These are phyloP conservation scores for Nothura maculosa DNA, from an alignment of 2,797 vertebrate genomes.

Conservation along the genomic window DNA sequence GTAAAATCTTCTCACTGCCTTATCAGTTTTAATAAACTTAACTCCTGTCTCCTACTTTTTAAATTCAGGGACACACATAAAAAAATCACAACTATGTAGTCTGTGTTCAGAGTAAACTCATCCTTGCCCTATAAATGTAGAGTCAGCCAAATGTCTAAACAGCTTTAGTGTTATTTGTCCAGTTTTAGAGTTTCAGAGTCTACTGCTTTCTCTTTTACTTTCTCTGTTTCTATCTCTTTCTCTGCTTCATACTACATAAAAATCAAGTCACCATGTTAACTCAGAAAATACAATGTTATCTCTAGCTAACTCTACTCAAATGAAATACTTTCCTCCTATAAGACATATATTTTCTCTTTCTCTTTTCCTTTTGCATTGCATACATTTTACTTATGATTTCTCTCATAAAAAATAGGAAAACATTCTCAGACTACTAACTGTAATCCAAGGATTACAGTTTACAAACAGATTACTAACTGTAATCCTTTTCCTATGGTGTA, in stretches of 20 bases:
- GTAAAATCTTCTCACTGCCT: slow-evolving; percentile 36
- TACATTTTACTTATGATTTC: not conserved
- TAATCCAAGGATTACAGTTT: too few relatives aligned
- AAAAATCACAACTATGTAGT: not conserved
- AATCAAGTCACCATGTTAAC: not conserved
- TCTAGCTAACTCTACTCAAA: slow-evolving; percentile 7
- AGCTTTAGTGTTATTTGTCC: not conserved
- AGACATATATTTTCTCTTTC: slow-evolving; percentile 15
- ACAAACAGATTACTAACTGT: not conserved
- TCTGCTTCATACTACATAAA: not conserved
- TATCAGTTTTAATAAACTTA: slow-evolving; percentile 46
- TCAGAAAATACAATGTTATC: not conserved
- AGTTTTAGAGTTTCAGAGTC: not conserved
- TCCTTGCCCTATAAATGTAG: not conserved
- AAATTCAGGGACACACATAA: slow-evolving; percentile 9
- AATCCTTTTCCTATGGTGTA: not conserved
- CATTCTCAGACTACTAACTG: not conserved
- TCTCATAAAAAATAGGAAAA: not conserved
- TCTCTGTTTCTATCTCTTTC: not conserved
- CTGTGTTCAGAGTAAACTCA: not conserved
- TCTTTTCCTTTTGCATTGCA: slow-evolving; percentile 1
- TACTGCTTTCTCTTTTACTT: not conserved
- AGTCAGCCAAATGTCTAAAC: not conserved
- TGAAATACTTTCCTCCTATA: slow-evolving; percentile 43
- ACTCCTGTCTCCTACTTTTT: slow-evolving; percentile 26